Evolutionary conservation across 2,797 vertebrate species (phyloP).

Genomic region (Ctenosaura bakeri): DNA sequence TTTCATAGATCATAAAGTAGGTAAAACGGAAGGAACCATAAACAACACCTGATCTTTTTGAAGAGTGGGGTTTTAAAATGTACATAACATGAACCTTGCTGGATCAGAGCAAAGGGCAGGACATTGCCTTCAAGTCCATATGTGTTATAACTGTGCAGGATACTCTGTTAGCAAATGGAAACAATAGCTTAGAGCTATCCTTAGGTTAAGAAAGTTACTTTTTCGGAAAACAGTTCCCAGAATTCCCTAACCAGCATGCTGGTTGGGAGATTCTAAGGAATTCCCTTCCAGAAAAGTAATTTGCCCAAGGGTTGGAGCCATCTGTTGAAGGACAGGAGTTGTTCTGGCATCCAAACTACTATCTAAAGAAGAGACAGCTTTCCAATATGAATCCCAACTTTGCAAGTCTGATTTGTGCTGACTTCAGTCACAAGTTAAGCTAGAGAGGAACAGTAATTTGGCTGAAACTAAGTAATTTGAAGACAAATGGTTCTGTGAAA

Average conservation of each 20-base stretch:
- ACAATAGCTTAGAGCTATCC: background rate
- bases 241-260: too few species aligned
- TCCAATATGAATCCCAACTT: background rate
- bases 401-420: constrained; percentile 22
- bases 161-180: background rate
- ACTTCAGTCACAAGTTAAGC: constrained; percentile 18
- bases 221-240: too few species aligned
- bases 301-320: background rate
- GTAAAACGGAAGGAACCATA: background rate
- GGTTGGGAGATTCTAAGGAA: too few species aligned
- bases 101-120: too few species aligned
- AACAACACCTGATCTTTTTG: background rate
- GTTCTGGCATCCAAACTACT: background rate
- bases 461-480: background rate
- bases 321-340: background rate
- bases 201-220: too few species aligned
- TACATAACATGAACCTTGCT: too few species aligned
- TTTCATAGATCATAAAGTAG: background rate
- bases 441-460: background rate
- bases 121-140: background rate
- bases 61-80: background rate
- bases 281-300: too few species aligned
- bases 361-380: background rate
- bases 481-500: background rate
- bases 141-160: background rate